A percentile compares a stretch with the other conserved stretches of the same genome.
Evolutionary conservation across 2,113 vertebrate genomes (phyloP).

Genomic region (Jaculus jaculus): DNA sequence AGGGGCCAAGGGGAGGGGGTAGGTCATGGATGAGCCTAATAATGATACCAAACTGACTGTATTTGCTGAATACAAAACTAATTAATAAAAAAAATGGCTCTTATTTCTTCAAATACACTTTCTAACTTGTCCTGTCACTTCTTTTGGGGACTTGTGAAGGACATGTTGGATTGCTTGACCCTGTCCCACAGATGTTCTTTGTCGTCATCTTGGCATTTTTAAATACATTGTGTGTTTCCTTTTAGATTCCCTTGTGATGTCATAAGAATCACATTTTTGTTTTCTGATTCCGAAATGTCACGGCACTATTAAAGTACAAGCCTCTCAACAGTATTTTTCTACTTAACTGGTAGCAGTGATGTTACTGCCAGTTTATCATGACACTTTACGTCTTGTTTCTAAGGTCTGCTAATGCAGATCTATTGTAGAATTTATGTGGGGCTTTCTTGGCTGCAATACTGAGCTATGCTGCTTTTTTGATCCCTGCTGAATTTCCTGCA

Average conservation of each 20-base stretch:
- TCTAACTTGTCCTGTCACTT: background rate
- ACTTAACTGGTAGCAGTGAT: background rate
- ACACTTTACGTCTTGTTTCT: background rate
- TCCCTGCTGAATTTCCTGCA: background rate
- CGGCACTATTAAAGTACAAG: background rate
- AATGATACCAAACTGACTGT: too few relatives aligned
- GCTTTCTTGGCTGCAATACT: background rate
- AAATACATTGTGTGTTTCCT: background rate
- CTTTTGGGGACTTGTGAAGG: background rate
- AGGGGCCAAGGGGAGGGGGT: too few relatives aligned
- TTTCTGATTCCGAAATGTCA: background rate
- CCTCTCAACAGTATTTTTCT: background rate
- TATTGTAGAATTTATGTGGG: background rate
- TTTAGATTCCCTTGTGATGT: background rate
- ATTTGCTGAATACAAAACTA: too few relatives aligned
- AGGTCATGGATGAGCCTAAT: too few relatives aligned
- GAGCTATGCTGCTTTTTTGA: background rate
- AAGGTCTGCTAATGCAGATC: background rate
- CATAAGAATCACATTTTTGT: background rate
- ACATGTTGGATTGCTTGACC: background rate
- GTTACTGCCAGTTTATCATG: background rate
- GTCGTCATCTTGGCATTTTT: background rate
- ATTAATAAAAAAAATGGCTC: too few relatives aligned
- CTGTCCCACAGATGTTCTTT: background rate
- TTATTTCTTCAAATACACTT: conserved; percentile 5